phyloP scores from a whole-genome alignment of 2,113 vertebrate genomes.

The Bucco capensis region DNA sequence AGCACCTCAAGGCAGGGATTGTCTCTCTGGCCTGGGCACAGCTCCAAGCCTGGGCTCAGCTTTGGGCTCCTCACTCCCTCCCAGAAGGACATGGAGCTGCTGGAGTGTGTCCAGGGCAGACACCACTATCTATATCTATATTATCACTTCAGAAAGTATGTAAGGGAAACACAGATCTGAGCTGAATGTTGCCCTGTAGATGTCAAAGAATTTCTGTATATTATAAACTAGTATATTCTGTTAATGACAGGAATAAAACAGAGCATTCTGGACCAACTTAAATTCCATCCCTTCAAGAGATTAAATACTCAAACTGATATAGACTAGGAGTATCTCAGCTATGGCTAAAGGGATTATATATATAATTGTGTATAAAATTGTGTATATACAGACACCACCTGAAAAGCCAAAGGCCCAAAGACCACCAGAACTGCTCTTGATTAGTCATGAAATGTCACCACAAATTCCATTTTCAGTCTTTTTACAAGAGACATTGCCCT shows the following conservation, averaged over 20 bases:
- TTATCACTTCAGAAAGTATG: neutral
- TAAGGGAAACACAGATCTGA: neutral
- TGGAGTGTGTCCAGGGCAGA: neutral
- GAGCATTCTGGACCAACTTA: neutral
- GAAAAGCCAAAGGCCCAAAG: neutral
- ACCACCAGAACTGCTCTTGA: neutral
- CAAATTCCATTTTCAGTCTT: neutral
- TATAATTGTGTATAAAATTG: rapidly evolving
- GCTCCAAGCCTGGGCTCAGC: no score
- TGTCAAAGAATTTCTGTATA: neutral
- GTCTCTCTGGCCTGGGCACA: no score
- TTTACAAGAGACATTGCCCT: neutral
- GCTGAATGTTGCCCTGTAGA: neutral
- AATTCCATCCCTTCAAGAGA: neutral
- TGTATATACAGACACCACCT: neutral
- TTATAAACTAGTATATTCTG: neutral
- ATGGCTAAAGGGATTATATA: neutral
- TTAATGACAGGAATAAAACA: neutral
- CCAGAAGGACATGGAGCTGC: no score
- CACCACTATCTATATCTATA: no score
- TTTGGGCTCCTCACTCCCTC: no score
- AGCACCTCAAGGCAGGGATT: neutral
- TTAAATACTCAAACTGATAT: neutral
- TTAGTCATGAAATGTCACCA: neutral
- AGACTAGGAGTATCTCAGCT: neutral